These are phyloP conservation scores for Emmelina monodactyla DNA, from an alignment of 2,888 invertebrate species.

Conservation along the genomic window DNA sequence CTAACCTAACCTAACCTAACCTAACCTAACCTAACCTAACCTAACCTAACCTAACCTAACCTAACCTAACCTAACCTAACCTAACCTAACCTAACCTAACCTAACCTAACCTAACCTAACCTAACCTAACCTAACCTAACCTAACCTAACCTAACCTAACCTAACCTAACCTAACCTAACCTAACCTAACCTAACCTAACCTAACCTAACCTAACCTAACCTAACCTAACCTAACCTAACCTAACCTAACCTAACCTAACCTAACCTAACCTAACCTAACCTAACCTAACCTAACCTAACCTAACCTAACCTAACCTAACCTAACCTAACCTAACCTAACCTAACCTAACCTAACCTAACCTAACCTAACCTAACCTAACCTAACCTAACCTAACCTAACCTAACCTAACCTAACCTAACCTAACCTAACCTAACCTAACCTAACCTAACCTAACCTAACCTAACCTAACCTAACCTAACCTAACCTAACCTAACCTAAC, in stretches of 20 bases:
- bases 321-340: constrained; percentile 16
- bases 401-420: constrained; percentile 15
- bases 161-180: constrained; percentile 16
- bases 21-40: constrained; percentile 16
- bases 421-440: constrained; percentile 16
- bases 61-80: constrained; percentile 19
- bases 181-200: constrained; percentile 18
- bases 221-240: constrained; percentile 13
- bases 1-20: constrained; percentile 15
- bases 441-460: constrained; percentile 18
- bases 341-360: constrained; percentile 16
- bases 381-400: constrained; percentile 16
- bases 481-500: constrained; percentile 19
- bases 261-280: constrained; percentile 16
- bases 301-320: constrained; percentile 17
- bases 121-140: constrained; percentile 14
- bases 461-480: constrained; percentile 19
- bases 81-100: constrained; percentile 14
- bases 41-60: constrained; percentile 19
- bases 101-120: constrained; percentile 12
- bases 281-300: constrained; percentile 15
- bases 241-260: constrained; percentile 16
- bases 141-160: constrained; percentile 15
- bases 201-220: constrained; percentile 15
- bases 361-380: constrained; percentile 16